Conservation (phyloP, 2,888 invertebrate genomes). For the Euspilapteryx auroguttella region DNA sequence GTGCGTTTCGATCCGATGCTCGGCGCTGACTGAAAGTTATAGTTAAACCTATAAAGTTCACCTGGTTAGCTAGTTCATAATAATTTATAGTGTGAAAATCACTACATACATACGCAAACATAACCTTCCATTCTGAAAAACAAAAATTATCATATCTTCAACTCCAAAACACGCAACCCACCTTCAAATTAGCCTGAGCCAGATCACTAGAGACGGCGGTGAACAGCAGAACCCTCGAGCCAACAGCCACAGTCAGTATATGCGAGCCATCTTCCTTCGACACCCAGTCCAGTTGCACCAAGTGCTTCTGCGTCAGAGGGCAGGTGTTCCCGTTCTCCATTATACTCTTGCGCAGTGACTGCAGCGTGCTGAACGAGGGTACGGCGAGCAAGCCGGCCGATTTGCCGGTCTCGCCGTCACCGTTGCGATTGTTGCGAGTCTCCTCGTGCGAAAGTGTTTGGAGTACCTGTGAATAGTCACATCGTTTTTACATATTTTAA, state of each 20-base stretch:
- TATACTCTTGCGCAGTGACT: constrained; percentile 83
- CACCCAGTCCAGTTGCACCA: constrained; percentile 98
- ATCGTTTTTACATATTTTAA: too few relatives aligned
- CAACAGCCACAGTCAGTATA: constrained; percentile 94
- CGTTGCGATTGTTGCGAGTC: constrained; percentile 60
- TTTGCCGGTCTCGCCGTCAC: constrained; percentile 54
- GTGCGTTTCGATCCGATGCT: too few relatives aligned
- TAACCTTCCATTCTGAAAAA: too few relatives aligned
- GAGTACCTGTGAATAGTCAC: constrained; percentile 46
- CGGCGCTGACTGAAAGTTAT: too few relatives aligned
- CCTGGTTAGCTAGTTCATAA: too few relatives aligned
- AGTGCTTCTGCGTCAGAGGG: constrained; percentile 86
- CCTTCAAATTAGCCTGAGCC: constrained; percentile 90
- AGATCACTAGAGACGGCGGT: constrained; percentile 93
- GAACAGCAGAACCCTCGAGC: constrained; percentile 88
- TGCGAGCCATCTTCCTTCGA: constrained; percentile 99
- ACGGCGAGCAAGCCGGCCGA: constrained; percentile 75
- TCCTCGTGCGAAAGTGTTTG: constrained; percentile 83
- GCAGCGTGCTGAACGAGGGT: constrained; percentile 88
- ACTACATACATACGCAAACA: too few relatives aligned
- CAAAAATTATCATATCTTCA: too few relatives aligned
- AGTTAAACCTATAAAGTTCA: too few relatives aligned
- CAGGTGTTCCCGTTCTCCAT: constrained; percentile 92
- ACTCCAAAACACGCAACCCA: too few relatives aligned
- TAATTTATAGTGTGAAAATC: too few relatives aligned